Conservation (phyloP, 37 sponge, comb jelly and placozoan species). For the Axinella damicornis region DNA sequence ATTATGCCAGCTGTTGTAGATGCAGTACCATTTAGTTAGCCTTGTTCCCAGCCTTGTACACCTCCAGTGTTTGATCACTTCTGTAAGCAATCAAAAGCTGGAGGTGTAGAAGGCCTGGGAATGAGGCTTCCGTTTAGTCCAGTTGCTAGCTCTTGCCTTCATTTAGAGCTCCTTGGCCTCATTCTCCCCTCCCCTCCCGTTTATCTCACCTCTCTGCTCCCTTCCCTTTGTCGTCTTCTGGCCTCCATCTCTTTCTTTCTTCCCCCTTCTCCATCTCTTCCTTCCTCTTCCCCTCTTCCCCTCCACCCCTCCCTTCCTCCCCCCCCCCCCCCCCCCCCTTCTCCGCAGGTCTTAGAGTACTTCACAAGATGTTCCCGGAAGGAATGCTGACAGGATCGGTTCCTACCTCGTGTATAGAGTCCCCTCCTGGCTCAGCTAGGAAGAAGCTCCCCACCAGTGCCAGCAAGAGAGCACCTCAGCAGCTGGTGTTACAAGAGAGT, state of each 20-base stretch:
- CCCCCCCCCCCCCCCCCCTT: background rate
- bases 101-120: too few relatives aligned
- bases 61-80: too few relatives aligned
- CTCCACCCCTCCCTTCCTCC: background rate
- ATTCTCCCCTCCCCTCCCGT: background rate
- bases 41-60: too few relatives aligned
- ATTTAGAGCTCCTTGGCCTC: background rate
- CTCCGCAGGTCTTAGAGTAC: constrained; percentile 84
- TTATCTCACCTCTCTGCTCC: background rate
- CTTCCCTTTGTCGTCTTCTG: background rate
- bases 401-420: constrained; percentile 69
- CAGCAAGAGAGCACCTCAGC: too few relatives aligned
- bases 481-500: too few relatives aligned
- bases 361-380: constrained; percentile 81
- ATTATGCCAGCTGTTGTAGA: too few relatives aligned
- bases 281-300: background rate
- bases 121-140: too few relatives aligned
- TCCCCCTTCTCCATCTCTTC: background rate
- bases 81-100: too few relatives aligned
- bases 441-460: background rate
- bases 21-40: too few relatives aligned
- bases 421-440: constrained; percentile 61
- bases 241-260: background rate
- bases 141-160: background rate
- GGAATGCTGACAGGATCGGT: constrained; percentile 85